Base-by-base conservation (phyloP, 1,140 invertebrate species). In the Zaprionus nigranus region DNA sequence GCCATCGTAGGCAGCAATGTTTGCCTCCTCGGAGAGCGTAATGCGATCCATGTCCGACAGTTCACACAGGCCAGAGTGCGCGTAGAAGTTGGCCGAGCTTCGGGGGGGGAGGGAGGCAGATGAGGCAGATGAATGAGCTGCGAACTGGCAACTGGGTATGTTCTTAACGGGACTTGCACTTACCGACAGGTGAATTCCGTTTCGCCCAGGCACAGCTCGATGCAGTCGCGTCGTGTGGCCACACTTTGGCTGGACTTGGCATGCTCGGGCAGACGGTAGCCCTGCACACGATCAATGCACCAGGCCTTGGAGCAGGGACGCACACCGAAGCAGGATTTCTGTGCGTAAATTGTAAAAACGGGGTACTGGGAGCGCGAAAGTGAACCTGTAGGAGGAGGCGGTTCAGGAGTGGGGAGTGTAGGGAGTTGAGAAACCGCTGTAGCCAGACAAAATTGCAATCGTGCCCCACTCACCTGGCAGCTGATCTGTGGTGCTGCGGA, bases 321-420 rank as follows among this genome's bases (percentile, higher is more conserved):
- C 75, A 97, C 96, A 30, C 96, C 96, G 73, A 98, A 93, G 91
- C 98, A 99, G 70, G 96, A 97, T 94, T 98, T 98, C 94, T 98
- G 97, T 62, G 97, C 97, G 94, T 98, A 99, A 86, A 98, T 97
- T 40, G 98, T 98, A 93, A 98, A 98, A 71, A 99, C 98, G 28
- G 98, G 98, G 93, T 98, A 98, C 93, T 99, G 97, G 9, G 97
- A 98, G 81, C 97, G 96, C 40, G 96, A 97, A 87, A 98, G 93
- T 24, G 97, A 96, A 91, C 96, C 97, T 98, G 95, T 3, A 51
- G 40, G 30, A 63, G 38, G 40, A 9, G 36, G 13, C 36, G 49
- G 26, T 67, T 34, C 38, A 51, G 51, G 5, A 38, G 13, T 94
- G 94, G 66, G 56, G 17, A 40, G 30, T 58, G 28, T 2, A n/a